These are phyloP conservation scores for Apodemus agrarius DNA, from an alignment of 2,797 vertebrate species.

Conservation along the genomic window DNA sequence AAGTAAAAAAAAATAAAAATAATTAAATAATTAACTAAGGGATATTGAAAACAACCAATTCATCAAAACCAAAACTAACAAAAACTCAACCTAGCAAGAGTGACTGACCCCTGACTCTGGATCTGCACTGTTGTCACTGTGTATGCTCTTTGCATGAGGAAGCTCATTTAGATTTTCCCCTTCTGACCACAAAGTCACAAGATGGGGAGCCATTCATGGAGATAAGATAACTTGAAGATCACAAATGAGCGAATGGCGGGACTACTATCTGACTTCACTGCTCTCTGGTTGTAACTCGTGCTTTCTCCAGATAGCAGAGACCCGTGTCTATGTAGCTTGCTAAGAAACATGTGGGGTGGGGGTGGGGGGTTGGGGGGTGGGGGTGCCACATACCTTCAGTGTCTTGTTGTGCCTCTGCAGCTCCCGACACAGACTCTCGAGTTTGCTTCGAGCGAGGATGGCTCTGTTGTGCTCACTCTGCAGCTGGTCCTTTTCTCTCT, in stretches of 20 bases:
- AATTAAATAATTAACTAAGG: neutral
- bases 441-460: constrained; percentile 91
- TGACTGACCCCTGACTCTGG: rapidly evolving
- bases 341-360: too few relatives aligned
- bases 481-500: constrained; percentile 92
- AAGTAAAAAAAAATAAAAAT: neutral
- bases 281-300: neutral
- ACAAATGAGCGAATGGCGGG: neutral
- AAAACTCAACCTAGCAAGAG: neutral
- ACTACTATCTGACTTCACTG: neutral
- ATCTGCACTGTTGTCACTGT: neutral
- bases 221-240: neutral
- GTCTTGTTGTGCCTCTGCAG: constrained; percentile 94
- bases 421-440: constrained; percentile 94
- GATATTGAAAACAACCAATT: neutral
- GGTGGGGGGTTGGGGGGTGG: too few relatives aligned
- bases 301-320: neutral
- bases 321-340: neutral
- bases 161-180: neutral
- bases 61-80: neutral
- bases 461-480: constrained; percentile 91
- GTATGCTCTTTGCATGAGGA: neutral
- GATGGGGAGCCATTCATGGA: neutral
- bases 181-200: neutral
- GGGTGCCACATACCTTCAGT: constrained; percentile 91